Evolutionary conservation across 2,888 invertebrate species (phyloP), one percentile per base, ranked within the genome.

Genomic region (Xestia ashworthii): DNA sequence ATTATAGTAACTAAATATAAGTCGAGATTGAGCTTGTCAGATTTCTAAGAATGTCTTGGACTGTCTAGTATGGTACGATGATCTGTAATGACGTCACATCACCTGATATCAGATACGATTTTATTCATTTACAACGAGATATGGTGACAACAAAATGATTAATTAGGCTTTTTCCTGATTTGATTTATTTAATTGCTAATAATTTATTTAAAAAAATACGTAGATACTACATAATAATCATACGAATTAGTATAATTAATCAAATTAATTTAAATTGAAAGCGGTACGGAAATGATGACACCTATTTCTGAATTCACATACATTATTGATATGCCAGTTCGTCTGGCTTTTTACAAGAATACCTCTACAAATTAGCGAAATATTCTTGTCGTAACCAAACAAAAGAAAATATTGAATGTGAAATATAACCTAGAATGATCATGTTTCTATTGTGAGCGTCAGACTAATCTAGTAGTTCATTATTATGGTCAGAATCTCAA

Each of bases 11-110:
- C 14, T 19, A 60, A 41, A 58, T 5, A 38, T 69, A 22, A 16
- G 16, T 25, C 16, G 16, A n/a, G 46, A 69, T 74, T 44, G 32
- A 58, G 44, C 1, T 62, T 55, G 41, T 48, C 8, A 53, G 53
- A 53, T 80, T 80, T n/a, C 16, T 53, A 46, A 32, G 55, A 55
- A 68, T 38, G 46, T 53, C 3, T n/a, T 67, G 32, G 11, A 77
- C 48, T 60, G 19, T 22, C 50, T 50, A 32, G 8, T 3, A 62
- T 4, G 38, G 38, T 62, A 4, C n/a, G 32, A 67, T 60, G 6
- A 16, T 50, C 19, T 50, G 19, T 11, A 48, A 12, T 76, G 5
- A 60, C 14, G n/a, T 38, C 60, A 50, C 48, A 19, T 67, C 22
- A 32, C 12, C 14, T 25, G 53, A 46, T 22, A 22, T 25, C 32